A percentile compares a stretch with the other conserved stretches of the same genome.
Evolutionary conservation across 2,797 vertebrate genomes (phyloP).

Genomic region (Ambastaia sidthimunki): DNA sequence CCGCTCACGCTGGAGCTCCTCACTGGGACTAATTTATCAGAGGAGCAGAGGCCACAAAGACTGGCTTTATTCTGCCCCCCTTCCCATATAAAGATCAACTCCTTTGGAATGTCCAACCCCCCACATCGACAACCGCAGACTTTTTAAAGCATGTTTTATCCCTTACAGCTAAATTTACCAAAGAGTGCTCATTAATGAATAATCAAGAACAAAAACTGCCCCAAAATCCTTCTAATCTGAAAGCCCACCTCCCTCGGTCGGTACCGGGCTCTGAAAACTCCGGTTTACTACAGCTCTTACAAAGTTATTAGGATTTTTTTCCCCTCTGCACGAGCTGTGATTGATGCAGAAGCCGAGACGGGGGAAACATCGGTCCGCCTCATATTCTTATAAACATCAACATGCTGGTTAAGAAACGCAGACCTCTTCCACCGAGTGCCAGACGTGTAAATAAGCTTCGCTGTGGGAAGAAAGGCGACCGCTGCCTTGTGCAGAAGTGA

Average conservation of each 20-base stretch:
- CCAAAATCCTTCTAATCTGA: conserved; percentile 33
- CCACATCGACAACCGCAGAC: conserved; percentile 52
- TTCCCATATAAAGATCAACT: conserved; percentile 62
- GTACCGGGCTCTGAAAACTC: conserved; percentile 26
- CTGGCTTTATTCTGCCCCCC: conserved; percentile 74
- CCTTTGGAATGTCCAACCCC: conserved; percentile 58
- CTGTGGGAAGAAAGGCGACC: conserved; percentile 54
- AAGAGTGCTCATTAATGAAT: conserved; percentile 43
- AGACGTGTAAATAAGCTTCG: conserved; percentile 65
- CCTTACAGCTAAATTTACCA: conserved; percentile 29
- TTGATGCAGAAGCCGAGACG: conserved; percentile 74
- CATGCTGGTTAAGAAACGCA: conserved; percentile 75
- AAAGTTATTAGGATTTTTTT: conserved; percentile 70
- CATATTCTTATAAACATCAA: conserved; percentile 79
- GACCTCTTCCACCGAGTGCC: conserved; percentile 60
- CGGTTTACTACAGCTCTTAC: conserved; percentile 49
- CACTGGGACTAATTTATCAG: conserved; percentile 60
- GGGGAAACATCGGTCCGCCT: conserved; percentile 70
- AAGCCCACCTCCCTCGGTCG: conserved; percentile 18
- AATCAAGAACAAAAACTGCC: conserved; percentile 32
- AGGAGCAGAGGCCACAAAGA: conserved; percentile 76
- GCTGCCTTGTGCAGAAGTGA: conserved; percentile 51
- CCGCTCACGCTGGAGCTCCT: conserved; percentile 65
- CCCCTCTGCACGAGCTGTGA: conserved; percentile 66
- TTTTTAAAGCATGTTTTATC: conserved; percentile 37